Evolutionary conservation across 2,113 vertebrate species (phyloP).

Genomic region (Etheostoma spectabile): DNA sequence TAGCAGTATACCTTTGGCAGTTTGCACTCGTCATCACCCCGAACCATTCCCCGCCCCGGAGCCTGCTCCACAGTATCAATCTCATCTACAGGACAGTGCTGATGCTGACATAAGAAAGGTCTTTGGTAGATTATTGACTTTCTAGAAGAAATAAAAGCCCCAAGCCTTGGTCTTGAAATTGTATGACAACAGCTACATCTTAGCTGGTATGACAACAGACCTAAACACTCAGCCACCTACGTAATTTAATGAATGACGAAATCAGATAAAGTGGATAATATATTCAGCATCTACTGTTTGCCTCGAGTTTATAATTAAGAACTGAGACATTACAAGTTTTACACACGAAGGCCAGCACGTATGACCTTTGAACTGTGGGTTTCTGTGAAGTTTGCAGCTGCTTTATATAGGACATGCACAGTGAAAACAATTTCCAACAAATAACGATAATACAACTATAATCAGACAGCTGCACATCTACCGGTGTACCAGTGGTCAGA

Average conservation of each 20-base stretch:
- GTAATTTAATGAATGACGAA: background rate
- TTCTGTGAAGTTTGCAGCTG: background rate
- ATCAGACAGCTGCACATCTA: background rate
- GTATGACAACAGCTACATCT: background rate
- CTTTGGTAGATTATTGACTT: background rate
- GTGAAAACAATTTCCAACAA: background rate
- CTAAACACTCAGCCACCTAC: background rate
- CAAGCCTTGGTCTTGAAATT: background rate
- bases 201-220: background rate
- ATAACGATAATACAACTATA: slow-evolving; percentile 1
- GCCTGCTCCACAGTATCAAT: too few species aligned
- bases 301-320: too few species aligned
- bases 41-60: too few species aligned
- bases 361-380: background rate
- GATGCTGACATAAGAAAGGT: background rate
- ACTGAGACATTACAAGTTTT: background rate
- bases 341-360: background rate
- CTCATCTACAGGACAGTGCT: background rate
- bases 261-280: background rate
- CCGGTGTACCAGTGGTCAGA: background rate
- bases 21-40: background rate
- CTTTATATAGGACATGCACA: background rate
- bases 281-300: background rate
- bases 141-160: background rate
- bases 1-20: background rate